Evolutionary conservation across 2,888 invertebrate species (phyloP).

Genomic region (Lithophane socia): DNA sequence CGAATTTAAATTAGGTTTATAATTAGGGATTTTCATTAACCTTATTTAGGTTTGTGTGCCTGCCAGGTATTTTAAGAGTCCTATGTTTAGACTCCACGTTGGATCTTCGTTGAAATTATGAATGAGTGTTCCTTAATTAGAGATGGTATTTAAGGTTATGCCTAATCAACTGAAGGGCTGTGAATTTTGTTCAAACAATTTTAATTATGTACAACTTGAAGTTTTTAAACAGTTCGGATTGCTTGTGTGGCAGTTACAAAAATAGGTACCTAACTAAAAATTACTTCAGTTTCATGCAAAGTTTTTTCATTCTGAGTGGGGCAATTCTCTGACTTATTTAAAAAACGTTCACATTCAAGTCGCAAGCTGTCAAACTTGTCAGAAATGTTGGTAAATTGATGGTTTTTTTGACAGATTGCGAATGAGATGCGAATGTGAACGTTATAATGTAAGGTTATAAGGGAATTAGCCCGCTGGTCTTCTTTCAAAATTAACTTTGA

Average conservation of each 20-base stretch:
- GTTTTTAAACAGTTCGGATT: not conserved
- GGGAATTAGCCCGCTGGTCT: too few species aligned
- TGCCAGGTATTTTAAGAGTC: conserved; percentile 23
- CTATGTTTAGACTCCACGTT: conserved; percentile 1
- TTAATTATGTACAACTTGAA: not conserved
- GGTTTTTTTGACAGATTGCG: too few species aligned
- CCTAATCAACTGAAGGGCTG: not conserved
- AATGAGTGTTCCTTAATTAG: conserved; percentile 1
- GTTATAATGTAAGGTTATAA: too few species aligned
- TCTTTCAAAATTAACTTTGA: not conserved
- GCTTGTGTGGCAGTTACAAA: not conserved
- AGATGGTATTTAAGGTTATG: not conserved
- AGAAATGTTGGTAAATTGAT: too few species aligned
- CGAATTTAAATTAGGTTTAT: conserved; percentile 50
- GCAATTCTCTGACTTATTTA: too few species aligned
- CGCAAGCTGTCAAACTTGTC: too few species aligned
- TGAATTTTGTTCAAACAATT: conserved; percentile 5
- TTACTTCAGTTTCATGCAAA: not conserved
- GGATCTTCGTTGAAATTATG: not conserved
- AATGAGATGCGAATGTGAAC: too few species aligned
- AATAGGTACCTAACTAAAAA: not conserved
- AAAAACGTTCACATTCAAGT: too few species aligned
- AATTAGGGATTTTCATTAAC: conserved; percentile 28
- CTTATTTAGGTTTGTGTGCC: conserved; percentile 2
- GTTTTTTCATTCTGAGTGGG: not conserved